Evolutionary conservation across 2,797 vertebrate genomes (phyloP), one percentile per base, ranked within the genome.

Genomic region (Microcaecilia unicolor): DNA sequence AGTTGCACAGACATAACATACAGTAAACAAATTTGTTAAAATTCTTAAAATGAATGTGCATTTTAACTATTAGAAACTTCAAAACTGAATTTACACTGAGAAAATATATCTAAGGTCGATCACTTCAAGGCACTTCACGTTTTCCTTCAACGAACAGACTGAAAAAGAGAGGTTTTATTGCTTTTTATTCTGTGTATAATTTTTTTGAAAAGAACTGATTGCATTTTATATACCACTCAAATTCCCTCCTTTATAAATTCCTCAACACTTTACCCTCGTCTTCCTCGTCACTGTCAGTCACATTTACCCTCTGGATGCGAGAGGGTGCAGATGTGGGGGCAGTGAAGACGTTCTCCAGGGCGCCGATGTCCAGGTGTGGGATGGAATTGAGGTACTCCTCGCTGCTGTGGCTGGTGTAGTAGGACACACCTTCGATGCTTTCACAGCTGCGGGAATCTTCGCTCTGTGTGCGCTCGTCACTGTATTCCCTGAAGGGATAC

Each of bases 211-310:
- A 45, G 16, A 18, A 13, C 15, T 44, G 25, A 42, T 38, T 17
- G n/a, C n/a, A n/a, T n/a, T n/a, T n/a, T n/a, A n/a, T n/a, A n/a
- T n/a, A n/a, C n/a, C n/a, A n/a, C n/a, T n/a, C n/a, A n/a, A n/a
- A n/a, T n/a, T n/a, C n/a, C n/a, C n/a, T n/a, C n/a, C n/a, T 58
- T 64, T 75, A 84, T 61, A 87, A 55, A 25, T 80, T 62, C 57
- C 46, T 60, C 25, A 81, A 64, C 43, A 83, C 67, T 48, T 79
- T 85, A 18, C 63, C 58, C 48, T 81, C 67, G 16, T 77, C 64
- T 21, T 84, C 81, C 11, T 77, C 71, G 2, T 83, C 75, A 1
- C 62, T 83, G 36, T 83, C 74, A 21, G 62, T 75, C 35, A 81
- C 58, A 18, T 64, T 82, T 48, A 79, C 47, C 21, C 64, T 48